Evolutionary conservation across 2,888 invertebrate species (phyloP), one percentile per base, ranked within the genome.

Genomic region (Acheta domesticus): DNA sequence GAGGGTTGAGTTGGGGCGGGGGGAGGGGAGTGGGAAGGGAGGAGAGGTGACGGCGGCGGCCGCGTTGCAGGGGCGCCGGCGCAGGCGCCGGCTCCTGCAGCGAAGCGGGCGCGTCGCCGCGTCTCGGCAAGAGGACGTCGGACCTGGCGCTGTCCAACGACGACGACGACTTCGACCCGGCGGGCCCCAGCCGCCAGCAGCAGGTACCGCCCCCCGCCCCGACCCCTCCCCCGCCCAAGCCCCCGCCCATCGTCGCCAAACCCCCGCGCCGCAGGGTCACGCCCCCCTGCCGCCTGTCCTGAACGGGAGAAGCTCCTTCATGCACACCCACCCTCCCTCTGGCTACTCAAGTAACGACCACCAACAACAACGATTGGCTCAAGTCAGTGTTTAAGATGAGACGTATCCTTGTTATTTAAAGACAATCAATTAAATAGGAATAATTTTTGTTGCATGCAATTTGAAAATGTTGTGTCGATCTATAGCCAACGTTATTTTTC

Each of bases 141-240:
- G 87, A 87, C 84, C 86, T 87, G 84, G 87, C 86, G 83, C 86
- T 87, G 84, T 86, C 87, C 85, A 87, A 87, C 84, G 87, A 87
- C 85, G 87, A 87, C 85, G 87, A 87, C 85, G 87, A 87, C 85
- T 87, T 85, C 83, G 86, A 86, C 83, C 85, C 78, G 76, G 48
- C 79, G 62, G 76, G 62, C 49, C 48, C 74, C 78, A 62, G 62
- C 62, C 62, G 62, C 76, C 80, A 80, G 80, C 78, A 78, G 78
- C 74, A 49, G 23, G 19, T 19, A n/a, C 49, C 23, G 49, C 12
- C 49, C 49, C 49, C 74, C 77, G 62, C 74, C 77, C 19, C 50
- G 49, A 74, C 74, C 76, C 62, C 36, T 8, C 23, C 79, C 19
- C n/a, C n/a, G n/a, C n/a, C n/a, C n/a, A n/a, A n/a, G n/a, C n/a